Evolutionary conservation across 2,113 vertebrate species (phyloP).

Genomic region (Cyanocitta stelleri): DNA sequence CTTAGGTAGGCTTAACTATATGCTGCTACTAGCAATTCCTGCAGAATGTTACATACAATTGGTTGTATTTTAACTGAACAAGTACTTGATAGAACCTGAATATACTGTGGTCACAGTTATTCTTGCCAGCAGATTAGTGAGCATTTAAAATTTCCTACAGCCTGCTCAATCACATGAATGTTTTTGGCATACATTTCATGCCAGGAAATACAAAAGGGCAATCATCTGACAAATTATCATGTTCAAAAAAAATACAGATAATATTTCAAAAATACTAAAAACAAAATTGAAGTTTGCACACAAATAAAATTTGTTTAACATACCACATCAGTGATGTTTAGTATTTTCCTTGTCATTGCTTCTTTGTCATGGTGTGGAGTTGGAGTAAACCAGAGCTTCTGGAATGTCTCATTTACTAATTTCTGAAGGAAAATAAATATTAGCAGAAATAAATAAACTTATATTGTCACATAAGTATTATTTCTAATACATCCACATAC

Average conservation of each 20-base stretch:
- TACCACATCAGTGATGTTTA: constrained; percentile 99
- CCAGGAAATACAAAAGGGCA: background rate
- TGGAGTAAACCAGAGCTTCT: constrained; percentile 99
- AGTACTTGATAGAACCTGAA: background rate
- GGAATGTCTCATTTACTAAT: constrained; percentile 99
- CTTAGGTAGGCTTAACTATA: background rate
- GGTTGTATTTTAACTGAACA: background rate
- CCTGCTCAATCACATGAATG: background rate
- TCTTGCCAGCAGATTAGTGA: background rate
- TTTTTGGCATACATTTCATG: background rate
- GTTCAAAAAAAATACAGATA: background rate
- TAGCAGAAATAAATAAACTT: background rate
- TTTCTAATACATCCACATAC: background rate
- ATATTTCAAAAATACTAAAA: background rate
- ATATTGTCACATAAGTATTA: background rate
- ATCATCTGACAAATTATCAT: background rate
- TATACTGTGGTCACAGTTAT: background rate
- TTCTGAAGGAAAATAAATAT: constrained; percentile 76
- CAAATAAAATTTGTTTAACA: background rate
- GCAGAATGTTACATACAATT: background rate
- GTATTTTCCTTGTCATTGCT: constrained; percentile 97
- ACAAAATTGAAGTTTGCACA: background rate
- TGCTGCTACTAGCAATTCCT: background rate
- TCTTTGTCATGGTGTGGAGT: constrained; percentile 93
- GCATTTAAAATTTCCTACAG: background rate